Conservation (phyloP, 2,888 invertebrate species). For the Cantharis rustica region DNA sequence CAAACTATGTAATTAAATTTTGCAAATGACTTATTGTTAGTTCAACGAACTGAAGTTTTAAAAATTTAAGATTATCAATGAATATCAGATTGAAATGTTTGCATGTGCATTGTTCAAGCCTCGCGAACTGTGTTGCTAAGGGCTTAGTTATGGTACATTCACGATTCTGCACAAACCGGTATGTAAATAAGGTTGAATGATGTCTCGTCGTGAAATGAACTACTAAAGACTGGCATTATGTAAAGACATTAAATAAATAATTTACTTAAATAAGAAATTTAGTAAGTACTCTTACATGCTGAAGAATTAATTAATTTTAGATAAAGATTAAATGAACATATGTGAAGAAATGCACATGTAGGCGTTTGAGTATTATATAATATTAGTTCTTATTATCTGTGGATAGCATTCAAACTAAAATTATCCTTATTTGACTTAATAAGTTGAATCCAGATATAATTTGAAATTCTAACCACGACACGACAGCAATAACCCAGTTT, state of each 20-base stretch:
- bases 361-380: background rate
- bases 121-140: conserved; percentile 34
- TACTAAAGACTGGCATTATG: background rate
- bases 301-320: background rate
- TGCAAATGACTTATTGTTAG: background rate
- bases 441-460: background rate
- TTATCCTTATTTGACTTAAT: background rate
- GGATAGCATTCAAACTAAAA: background rate
- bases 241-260: background rate
- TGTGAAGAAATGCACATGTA: background rate
- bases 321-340: background rate
- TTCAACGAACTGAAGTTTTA: background rate
- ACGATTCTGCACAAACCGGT: conserved; percentile 35
- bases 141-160: conserved; percentile 29
- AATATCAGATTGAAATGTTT: background rate
- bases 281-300: background rate
- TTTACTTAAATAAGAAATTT: background rate
- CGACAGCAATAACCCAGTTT: background rate
- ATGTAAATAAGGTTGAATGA: conserved; percentile 37
- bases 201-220: conserved; percentile 33
- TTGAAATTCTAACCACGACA: background rate
- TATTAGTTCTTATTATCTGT: too few relatives aligned
- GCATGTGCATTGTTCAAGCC: conserved; percentile 12
- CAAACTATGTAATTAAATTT: background rate
- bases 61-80: background rate